Percentiles rank a stretch among this genome's conserved stretches.
Evolutionary conservation across 2,888 invertebrate genomes (phyloP).

Genomic region (Euphydryas editha): DNA sequence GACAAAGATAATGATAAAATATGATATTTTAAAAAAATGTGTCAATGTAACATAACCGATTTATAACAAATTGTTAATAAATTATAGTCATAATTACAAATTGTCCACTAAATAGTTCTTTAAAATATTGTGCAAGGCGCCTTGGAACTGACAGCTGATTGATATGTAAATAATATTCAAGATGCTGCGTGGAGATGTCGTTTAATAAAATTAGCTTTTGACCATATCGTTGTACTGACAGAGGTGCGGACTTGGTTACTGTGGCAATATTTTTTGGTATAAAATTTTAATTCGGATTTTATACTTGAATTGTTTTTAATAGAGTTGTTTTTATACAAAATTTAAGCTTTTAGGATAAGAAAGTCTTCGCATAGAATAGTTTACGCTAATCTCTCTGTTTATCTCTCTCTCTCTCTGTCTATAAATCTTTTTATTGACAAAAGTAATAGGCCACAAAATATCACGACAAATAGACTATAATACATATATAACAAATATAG

Average conservation of each 20-base stretch:
- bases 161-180: constrained; percentile 48
- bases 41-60: constrained; percentile 29
- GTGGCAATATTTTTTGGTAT: background rate
- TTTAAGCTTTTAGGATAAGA: too few relatives aligned
- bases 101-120: constrained; percentile 22
- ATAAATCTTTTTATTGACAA: too few relatives aligned
- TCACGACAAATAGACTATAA: too few relatives aligned
- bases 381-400: too few relatives aligned
- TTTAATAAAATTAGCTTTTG: constrained; percentile 39
- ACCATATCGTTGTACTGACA: constrained; percentile 23
- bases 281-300: too few relatives aligned
- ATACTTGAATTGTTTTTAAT: too few relatives aligned
- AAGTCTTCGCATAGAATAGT: too few relatives aligned
- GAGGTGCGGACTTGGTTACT: background rate
- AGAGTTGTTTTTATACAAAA: too few relatives aligned
- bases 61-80: constrained; percentile 17
- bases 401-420: too few relatives aligned
- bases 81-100: constrained; percentile 18
- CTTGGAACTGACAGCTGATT: constrained; percentile 46
- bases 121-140: constrained; percentile 24
- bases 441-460: too few relatives aligned
- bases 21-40: constrained; percentile 26
- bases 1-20: constrained; percentile 9
- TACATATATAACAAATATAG: too few relatives aligned
- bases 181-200: constrained; percentile 38